Evolutionary conservation across 92 coral and sea anemone species (phyloP), one percentile per base, ranked within the genome.

Genomic region (Desmophyllum pertusum): DNA sequence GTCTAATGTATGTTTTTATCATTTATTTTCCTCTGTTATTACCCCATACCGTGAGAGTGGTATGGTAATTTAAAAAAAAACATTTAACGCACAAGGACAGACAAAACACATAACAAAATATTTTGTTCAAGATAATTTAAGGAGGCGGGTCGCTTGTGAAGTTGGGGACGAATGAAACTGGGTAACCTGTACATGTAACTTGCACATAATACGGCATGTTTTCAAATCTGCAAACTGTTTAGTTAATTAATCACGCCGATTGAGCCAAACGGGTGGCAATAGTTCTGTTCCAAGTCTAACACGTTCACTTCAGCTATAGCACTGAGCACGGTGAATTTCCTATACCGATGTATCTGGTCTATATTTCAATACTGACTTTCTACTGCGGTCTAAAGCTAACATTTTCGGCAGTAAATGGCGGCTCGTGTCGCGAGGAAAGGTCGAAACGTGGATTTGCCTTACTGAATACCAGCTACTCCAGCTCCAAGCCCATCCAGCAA

Each of bases 381-480:
- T 50, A 48, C n/a, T 35, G 0, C 42, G 52, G 40, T 35, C 62
- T 75, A 0, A 31, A 52, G 29, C 45, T 30, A 0, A 31, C 15
- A 35, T 19, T 75, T 52, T 35, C 15, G 29, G 79, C 64, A 9
- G 41, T 23, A 35, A 15, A 33, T 17, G 13, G 79, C 64, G 65
- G 43, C 13, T 27, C 6, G 30, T 77, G 71, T 39, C 51, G 52
- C 4, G 72, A 42, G 25, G 81, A 77, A 30, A 61, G 39, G 17
- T 77, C 81, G 2, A 53, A 59, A 10, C 38, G 25, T 19, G 81
- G 81, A 38, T 61, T 38, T 21, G 81, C 81, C 36, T 71, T 77
- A 15, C 40, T 77, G 8, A 77, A 77, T 18, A 7, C 81, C n/a
- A 59, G 37, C 30, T 77, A 77, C n/a, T n/a, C n/a, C 81, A 77